These are phyloP conservation scores for Ochropleura leucogaster DNA, from an alignment of 2,888 invertebrate genomes.

Conservation along the genomic window DNA sequence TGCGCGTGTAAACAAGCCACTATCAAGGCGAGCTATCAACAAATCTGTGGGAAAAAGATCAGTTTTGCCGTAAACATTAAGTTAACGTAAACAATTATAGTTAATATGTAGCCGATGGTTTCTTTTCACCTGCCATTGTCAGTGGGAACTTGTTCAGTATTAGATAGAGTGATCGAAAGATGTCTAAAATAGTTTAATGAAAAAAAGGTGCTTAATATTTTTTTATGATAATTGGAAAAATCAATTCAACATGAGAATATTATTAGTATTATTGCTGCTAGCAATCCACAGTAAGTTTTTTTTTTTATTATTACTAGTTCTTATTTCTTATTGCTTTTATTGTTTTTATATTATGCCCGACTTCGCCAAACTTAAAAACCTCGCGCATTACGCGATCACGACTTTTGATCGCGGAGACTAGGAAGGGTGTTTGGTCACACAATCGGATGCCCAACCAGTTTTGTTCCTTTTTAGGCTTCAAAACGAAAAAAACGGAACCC, in stretches of 20 bases:
- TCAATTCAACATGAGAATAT: conserved; percentile 20
- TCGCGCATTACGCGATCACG: too few species aligned
- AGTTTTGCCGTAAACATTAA: conserved; percentile 19
- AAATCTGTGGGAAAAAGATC: conserved; percentile 31
- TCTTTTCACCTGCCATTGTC: neutral
- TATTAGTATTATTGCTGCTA: conserved; percentile 25
- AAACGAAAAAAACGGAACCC: too few species aligned
- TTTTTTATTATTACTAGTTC: neutral
- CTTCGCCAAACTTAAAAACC: too few species aligned
- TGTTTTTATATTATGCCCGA: neutral
- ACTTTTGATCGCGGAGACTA: too few species aligned
- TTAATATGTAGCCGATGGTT: conserved; percentile 5
- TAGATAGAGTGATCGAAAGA: neutral
- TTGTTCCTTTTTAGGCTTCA: too few species aligned
- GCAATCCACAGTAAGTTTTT: conserved; percentile 37
- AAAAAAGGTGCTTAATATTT: neutral
- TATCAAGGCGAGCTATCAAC: conserved; percentile 5
- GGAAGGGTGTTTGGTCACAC: neutral
- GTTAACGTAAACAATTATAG: conserved; percentile 13
- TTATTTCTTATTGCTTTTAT: neutral
- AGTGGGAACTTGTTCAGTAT: neutral
- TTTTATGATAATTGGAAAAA: neutral
- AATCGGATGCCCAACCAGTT: neutral
- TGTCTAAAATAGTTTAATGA: neutral
- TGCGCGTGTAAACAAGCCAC: conserved; percentile 3